Evolutionary conservation across 2,888 invertebrate genomes (phyloP), one percentile per base, ranked within the genome.

Genomic region (Drosophila demipolita): DNA sequence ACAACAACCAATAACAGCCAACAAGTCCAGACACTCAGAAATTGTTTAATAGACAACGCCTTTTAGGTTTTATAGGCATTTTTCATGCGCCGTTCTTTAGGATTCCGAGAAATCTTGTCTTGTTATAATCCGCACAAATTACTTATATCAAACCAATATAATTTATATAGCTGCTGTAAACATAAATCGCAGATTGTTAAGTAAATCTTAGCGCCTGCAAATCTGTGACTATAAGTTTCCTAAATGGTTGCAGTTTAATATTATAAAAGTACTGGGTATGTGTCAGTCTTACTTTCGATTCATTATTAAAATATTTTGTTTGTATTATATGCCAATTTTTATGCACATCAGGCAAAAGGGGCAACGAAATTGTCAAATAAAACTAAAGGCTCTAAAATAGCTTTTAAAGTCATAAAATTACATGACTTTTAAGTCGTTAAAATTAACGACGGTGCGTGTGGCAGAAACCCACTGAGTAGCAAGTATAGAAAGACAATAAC

Each of bases 381-480:
- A 87, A 87, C 80, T 87, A 83, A 83, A 87, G 89, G 82, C 90
- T 87, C 84, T 90, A 87, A 90, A 87, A 87, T 90, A 82, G 87
- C 90, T 90, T 90, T 87, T 87, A 87, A 90, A 90, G 87, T 87
- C 90, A 90, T 87, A 87, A 87, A 87, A 87, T 82, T 80, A 83
- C 89, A 88, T 75, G 87, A 89, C 87, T 87, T 80, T 87, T 72
- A 73, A 90, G 90, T 67, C 87, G 78, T 87, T 83, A 87, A 90
- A 87, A 87, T 87, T 87, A 87, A 87, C 89, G 87, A 90, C 72
- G 90, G 75, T 88, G 83, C 87, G 87, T 90, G 87, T 90, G 84
- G 82, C 80, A 78, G 1, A 79, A 80, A 62, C 35, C 76, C 78
- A 67, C 36, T 29, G 64, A 49, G 58, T 35, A 64, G 35, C 45